Evolutionary conservation across 2,797 vertebrate genomes (phyloP).

Genomic region (Myotis daubentonii): DNA sequence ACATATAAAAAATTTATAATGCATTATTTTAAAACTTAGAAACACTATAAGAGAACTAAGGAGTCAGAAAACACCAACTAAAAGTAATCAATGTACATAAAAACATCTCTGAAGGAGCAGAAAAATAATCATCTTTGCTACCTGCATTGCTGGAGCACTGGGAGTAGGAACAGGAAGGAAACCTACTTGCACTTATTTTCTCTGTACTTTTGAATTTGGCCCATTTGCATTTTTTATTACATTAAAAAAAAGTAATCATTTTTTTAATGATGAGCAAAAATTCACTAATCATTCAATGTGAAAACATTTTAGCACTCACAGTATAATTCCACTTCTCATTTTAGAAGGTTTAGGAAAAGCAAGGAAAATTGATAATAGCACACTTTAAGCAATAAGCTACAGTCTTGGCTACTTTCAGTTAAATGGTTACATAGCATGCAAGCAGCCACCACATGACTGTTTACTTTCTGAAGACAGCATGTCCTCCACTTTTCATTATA

Average conservation of each 20-base stretch:
- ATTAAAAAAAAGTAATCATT: conserved; percentile 11
- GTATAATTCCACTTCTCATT: conserved; percentile 22
- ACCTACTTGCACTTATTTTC: background rate
- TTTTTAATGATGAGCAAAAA: background rate
- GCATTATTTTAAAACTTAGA: background rate
- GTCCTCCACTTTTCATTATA: background rate
- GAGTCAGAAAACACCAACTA: background rate
- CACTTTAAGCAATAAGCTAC: background rate
- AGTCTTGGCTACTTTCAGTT: background rate
- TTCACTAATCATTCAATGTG: background rate
- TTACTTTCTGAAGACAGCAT: background rate
- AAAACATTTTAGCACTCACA: background rate
- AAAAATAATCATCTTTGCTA: background rate
- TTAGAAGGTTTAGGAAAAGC: conserved; percentile 15
- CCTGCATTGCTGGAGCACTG: background rate
- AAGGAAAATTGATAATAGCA: background rate
- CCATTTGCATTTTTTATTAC: background rate
- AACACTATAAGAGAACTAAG: background rate
- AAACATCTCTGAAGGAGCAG: background rate
- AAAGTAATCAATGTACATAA: background rate
- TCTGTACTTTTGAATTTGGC: background rate
- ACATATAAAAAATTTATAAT: background rate
- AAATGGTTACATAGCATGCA: background rate
- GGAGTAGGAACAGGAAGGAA: background rate
- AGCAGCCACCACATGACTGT: background rate